A percentile compares a stretch with the other conserved stretches of the same genome.
Evolutionary conservation across 2,113 vertebrate genomes (phyloP).

Genomic region (Terrapene triunguis): DNA sequence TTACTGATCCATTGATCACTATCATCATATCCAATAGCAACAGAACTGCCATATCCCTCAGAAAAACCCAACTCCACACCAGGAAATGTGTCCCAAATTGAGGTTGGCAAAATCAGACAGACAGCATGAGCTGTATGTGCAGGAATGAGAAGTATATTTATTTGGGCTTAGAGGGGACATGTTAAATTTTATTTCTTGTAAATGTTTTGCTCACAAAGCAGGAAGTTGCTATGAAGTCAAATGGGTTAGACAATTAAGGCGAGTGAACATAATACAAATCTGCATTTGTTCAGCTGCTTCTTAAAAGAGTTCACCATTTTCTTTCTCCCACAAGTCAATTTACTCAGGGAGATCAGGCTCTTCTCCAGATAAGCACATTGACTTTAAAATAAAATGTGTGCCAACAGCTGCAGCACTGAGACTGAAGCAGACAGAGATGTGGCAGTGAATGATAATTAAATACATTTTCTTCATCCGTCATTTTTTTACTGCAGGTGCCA

Average conservation of each 20-base stretch:
- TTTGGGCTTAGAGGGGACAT: neutral
- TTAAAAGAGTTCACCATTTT: conserved; percentile 69
- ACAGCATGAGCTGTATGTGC: neutral
- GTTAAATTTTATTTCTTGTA: conserved; percentile 50
- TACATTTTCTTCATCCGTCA: conserved; percentile 81
- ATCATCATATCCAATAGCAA: neutral
- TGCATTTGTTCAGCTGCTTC: conserved; percentile 80
- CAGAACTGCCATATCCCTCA: neutral
- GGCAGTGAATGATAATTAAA: conserved; percentile 94
- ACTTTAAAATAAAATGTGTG: conserved; percentile 79
- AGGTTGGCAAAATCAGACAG: neutral
- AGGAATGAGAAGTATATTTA: fast-evolving
- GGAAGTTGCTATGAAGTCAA: neutral
- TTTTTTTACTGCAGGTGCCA: conserved; percentile 80
- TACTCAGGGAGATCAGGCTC: conserved; percentile 75
- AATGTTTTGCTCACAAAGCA: conserved; percentile 54
- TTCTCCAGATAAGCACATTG: conserved; percentile 87
- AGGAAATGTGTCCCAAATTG: neutral
- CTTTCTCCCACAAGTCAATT: conserved; percentile 82
- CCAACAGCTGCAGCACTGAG: conserved; percentile 83
- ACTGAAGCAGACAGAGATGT: conserved; percentile 85
- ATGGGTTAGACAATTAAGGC: conserved; percentile 69
- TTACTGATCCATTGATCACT: neutral
- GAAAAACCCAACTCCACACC: neutral
- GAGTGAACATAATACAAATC: conserved; percentile 74